Evolutionary conservation across 2,113 vertebrate species (phyloP).

Genomic region (Melanotaenia duboulayi): DNA sequence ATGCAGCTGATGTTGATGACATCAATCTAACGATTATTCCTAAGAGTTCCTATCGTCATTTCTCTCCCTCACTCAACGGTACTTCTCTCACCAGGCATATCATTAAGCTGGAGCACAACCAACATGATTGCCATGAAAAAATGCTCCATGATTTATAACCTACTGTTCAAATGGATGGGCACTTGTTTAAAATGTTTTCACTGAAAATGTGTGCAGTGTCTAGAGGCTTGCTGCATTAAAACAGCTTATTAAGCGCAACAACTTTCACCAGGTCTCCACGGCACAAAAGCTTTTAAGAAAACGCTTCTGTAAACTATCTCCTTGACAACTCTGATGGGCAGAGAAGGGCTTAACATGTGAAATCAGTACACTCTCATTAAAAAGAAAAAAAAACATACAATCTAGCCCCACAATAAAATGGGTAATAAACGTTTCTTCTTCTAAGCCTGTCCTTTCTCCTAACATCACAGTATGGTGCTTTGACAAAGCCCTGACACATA

Average conservation of each 20-base stretch:
- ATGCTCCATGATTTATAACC: constrained; percentile 68
- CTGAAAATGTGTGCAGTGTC: constrained; percentile 20
- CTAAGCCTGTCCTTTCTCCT: neutral
- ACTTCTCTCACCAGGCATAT: constrained; percentile 46
- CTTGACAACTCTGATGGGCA: neutral
- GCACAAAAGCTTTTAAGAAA: neutral
- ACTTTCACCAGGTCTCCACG: neutral
- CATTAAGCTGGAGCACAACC: constrained; percentile 60
- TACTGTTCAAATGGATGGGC: constrained; percentile 48
- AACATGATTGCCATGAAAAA: constrained; percentile 71
- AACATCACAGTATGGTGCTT: neutral
- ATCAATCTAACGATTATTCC: constrained; percentile 62
- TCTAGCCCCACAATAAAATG: neutral
- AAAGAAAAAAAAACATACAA: neutral
- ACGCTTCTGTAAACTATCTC: neutral
- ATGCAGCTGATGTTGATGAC: constrained; percentile 45
- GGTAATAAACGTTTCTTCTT: no score
- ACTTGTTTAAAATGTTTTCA: constrained; percentile 31
- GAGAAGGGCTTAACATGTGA: neutral
- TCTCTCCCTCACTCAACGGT: constrained; percentile 11
- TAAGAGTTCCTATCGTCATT: constrained; percentile 30
- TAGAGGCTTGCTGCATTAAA: neutral
- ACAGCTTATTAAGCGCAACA: neutral
- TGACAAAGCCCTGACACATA: neutral
- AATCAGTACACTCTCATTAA: constrained; percentile 1